These are phyloP conservation scores for Upupa epops DNA, from an alignment of 2,113 vertebrate genomes.

Conservation along the genomic window DNA sequence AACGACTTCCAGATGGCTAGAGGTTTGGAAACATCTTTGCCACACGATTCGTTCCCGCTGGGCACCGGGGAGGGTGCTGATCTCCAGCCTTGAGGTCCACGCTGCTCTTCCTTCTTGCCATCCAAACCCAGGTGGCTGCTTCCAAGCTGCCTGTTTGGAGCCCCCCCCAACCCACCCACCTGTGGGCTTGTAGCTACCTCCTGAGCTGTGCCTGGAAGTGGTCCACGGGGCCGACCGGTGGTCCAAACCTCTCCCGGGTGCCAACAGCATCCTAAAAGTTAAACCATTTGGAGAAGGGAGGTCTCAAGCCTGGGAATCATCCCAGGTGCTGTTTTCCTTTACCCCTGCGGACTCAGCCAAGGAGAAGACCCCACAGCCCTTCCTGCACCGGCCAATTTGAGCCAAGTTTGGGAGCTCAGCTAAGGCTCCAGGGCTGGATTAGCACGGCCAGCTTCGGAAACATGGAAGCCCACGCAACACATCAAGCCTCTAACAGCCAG, in stretches of 20 bases:
- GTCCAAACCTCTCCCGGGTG: neutral
- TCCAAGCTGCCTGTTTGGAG: neutral
- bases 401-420: neutral
- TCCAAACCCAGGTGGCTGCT: neutral
- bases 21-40: conserved; percentile 51
- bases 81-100: neutral
- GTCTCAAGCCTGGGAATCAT: neutral
- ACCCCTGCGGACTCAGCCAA: neutral
- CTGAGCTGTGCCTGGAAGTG: neutral
- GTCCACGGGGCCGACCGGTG: neutral
- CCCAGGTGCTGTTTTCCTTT: neutral
- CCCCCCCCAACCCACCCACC: no score
- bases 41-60: conserved; percentile 10
- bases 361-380: neutral
- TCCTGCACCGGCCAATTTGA: neutral
- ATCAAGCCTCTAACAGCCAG: neutral
- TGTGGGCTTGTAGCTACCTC: neutral
- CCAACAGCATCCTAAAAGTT: neutral
- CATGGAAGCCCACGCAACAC: neutral
- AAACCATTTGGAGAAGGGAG: neutral
- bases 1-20: conserved; percentile 52
- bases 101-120: neutral
- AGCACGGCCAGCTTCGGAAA: neutral
- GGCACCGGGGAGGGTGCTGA: neutral
- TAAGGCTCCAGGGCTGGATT: neutral